These are phyloP conservation scores for Mesocricetus auratus DNA, from an alignment of 2,113 vertebrate genomes.

Conservation along the genomic window DNA sequence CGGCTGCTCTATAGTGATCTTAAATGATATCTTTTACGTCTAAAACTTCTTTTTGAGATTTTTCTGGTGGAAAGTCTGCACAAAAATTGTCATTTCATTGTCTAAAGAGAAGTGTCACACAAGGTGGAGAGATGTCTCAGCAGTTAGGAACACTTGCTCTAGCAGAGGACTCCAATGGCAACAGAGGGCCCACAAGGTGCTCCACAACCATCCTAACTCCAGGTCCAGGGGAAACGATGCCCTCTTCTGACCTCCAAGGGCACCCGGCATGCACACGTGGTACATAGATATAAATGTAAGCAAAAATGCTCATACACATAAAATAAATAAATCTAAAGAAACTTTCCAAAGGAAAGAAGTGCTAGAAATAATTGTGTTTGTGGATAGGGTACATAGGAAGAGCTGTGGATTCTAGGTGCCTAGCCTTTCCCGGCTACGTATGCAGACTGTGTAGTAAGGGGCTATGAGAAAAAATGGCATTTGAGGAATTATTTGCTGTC, in stretches of 20 bases:
- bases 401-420: not conserved
- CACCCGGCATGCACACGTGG: not conserved
- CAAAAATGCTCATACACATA: not conserved
- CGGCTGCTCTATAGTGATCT: too few relatives aligned
- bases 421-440: not conserved
- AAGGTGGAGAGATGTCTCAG: not conserved
- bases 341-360: not conserved
- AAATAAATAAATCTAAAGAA: not conserved
- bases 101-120: not conserved
- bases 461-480: not conserved
- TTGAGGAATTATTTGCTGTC: not conserved
- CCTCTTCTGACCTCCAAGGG: not conserved
- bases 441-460: not conserved
- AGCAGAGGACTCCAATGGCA: too few relatives aligned
- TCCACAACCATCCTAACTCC: not conserved
- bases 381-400: not conserved
- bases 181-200: not conserved
- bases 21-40: too few relatives aligned
- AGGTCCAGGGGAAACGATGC: not conserved
- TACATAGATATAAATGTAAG: not conserved
- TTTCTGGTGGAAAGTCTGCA: not conserved
- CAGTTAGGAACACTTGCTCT: not conserved
- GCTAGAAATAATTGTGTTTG: not conserved
- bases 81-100: not conserved
- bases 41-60: slow-evolving; percentile 28